Evolutionary conservation across 2,797 vertebrate genomes (phyloP).

Genomic region (Neostethus bicornis): DNA sequence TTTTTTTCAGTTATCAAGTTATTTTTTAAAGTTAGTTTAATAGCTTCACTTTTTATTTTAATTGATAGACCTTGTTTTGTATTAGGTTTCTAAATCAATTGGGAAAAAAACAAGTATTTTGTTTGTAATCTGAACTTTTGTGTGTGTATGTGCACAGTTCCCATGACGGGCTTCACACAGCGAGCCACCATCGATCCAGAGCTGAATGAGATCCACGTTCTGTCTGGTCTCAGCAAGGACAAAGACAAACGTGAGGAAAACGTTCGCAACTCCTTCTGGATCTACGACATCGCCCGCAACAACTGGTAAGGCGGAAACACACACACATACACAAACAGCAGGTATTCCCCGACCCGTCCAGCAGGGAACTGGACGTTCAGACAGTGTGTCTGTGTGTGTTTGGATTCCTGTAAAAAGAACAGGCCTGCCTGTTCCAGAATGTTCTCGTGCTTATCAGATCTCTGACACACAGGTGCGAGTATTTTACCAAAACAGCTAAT

Average conservation of each 20-base stretch:
- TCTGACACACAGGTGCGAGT: constrained; percentile 8
- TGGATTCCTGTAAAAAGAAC: constrained; percentile 44
- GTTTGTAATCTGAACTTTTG: constrained; percentile 2
- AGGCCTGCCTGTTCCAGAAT: constrained; percentile 36
- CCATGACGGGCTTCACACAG: constrained; percentile 99
- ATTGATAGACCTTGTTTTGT: no score
- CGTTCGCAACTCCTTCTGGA: constrained; percentile 99
- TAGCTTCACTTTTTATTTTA: no score
- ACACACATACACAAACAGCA: constrained; percentile 12
- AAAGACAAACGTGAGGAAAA: constrained; percentile 99
- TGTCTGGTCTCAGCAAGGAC: constrained; percentile 98
- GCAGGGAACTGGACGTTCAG: constrained; percentile 42
- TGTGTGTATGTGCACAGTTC: constrained; percentile 89
- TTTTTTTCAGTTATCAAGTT: no score
- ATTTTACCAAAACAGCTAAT: no score
- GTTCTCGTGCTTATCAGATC: constrained; percentile 36
- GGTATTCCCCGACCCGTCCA: constrained; percentile 13
- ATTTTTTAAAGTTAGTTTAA: no score
- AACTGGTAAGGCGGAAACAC: constrained; percentile 85
- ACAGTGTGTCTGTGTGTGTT: constrained; percentile 1
- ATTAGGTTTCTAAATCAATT: no score
- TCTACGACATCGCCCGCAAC: constrained; percentile 98
- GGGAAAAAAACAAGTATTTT: neutral
- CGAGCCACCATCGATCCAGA: constrained; percentile 98
- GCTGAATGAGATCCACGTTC: constrained; percentile 97